Percentiles rank a stretch among this genome's conserved stretches.
Evolutionary conservation across 2,113 vertebrate species (phyloP).

Genomic region (Xenopus laevis): DNA sequence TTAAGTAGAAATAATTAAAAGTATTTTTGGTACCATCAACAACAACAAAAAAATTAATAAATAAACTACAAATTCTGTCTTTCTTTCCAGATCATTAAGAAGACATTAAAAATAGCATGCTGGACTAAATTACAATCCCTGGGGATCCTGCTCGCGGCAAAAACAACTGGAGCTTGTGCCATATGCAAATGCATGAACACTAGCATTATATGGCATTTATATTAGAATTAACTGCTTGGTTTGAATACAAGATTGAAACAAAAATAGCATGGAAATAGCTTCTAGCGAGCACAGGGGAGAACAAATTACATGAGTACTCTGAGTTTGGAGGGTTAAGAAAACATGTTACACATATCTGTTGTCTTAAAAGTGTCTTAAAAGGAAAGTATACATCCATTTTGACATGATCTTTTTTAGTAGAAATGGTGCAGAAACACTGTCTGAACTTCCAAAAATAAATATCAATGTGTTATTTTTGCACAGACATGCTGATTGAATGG

Average conservation of each 20-base stretch:
- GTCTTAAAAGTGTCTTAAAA: too few relatives aligned
- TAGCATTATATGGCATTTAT: conserved; percentile 32
- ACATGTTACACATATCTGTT: too few relatives aligned
- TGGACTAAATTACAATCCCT: conserved; percentile 36
- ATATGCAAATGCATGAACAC: conserved; percentile 30
- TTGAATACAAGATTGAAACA: conserved; percentile 9
- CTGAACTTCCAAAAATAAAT: too few relatives aligned
- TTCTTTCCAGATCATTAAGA: conserved; percentile 37
- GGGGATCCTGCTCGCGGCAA: conserved; percentile 18
- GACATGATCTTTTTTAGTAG: too few relatives aligned
- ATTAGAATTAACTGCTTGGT: conserved; percentile 40
- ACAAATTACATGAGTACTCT: neutral
- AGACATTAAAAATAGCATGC: conserved; percentile 36
- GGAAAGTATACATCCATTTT: too few relatives aligned
- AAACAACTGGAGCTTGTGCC: conserved; percentile 31
- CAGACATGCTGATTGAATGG: too few relatives aligned
- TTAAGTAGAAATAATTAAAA: conserved; percentile 3
- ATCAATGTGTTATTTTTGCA: too few relatives aligned
- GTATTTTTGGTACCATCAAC: neutral
- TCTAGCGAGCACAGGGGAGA: neutral
- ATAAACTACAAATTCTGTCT: conserved; percentile 10
- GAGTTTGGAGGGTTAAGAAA: too few relatives aligned
- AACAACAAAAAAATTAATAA: neutral
- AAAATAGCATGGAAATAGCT: conserved; percentile 12
- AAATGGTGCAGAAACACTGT: too few relatives aligned